These are phyloP conservation scores for Nomada fabriciana DNA, from an alignment of 2,888 invertebrate species.

Conservation along the genomic window DNA sequence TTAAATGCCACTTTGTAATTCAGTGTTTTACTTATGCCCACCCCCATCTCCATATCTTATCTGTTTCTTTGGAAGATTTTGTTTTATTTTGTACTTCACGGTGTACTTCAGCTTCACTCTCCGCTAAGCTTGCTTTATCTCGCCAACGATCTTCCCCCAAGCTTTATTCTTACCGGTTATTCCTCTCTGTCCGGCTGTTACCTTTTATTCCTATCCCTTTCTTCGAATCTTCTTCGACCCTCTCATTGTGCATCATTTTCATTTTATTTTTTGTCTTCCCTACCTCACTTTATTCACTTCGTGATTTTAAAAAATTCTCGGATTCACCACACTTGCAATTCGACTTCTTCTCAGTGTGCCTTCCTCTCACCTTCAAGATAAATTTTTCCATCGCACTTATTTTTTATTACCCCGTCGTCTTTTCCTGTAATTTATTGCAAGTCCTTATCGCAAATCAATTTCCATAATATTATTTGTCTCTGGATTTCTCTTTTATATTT, in stretches of 20 bases:
- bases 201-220: constrained; percentile 1
- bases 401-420: too few relatives aligned
- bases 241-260: too few relatives aligned
- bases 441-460: too few relatives aligned
- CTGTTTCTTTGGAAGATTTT: not conserved
- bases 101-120: constrained; percentile 9
- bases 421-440: too few relatives aligned
- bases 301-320: too few relatives aligned
- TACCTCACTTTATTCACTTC: too few relatives aligned
- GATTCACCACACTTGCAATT: too few relatives aligned
- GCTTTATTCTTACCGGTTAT: not conserved
- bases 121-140: constrained; percentile 15
- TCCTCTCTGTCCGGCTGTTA: constrained; percentile 19
- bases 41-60: not conserved
- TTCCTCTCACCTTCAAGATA: too few relatives aligned
- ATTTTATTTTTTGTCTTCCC: not conserved
- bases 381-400: too few relatives aligned
- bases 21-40: not conserved
- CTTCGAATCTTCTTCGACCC: not conserved
- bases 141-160: constrained; percentile 3
- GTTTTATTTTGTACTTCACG: constrained; percentile 24
- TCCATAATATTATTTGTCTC: too few relatives aligned
- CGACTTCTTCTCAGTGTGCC: too few relatives aligned
- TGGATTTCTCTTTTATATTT: too few relatives aligned
- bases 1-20: not conserved